Evolutionary conservation across 92 coral and sea anemone species (phyloP).

Genomic region (Paragorgia papillata): DNA sequence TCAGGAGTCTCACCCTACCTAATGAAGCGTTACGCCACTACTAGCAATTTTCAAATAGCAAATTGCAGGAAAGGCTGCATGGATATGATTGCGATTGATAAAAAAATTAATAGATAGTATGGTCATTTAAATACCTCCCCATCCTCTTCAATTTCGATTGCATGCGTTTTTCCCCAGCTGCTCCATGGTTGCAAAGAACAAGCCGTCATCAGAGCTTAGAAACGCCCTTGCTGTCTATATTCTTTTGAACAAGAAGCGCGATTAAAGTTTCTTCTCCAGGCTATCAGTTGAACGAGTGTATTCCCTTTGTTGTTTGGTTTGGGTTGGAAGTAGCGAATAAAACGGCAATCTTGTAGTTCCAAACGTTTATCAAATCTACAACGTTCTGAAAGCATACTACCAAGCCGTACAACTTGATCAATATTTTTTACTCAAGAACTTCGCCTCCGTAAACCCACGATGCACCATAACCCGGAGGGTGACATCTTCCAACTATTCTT

Average conservation of each 20-base stretch:
- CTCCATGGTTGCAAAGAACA: slow-evolving; percentile 81
- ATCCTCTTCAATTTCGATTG: slow-evolving; percentile 71
- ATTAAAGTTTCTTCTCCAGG: slow-evolving; percentile 76
- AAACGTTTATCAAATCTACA: slow-evolving; percentile 56
- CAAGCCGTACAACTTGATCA: slow-evolving; percentile 59
- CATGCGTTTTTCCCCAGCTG: slow-evolving; percentile 68
- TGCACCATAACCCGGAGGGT: slow-evolving; percentile 76
- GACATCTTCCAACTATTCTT: slow-evolving; percentile 61
- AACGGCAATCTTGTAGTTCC: slow-evolving; percentile 77
- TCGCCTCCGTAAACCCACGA: slow-evolving; percentile 78
- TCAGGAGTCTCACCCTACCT: too few relatives aligned
- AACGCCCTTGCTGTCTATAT: slow-evolving; percentile 77
- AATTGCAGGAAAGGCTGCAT: too few relatives aligned
- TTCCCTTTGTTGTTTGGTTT: slow-evolving; percentile 60
- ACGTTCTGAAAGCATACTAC: slow-evolving; percentile 62
- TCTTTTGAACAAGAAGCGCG: slow-evolving; percentile 69
- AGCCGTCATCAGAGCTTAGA: slow-evolving; percentile 65
- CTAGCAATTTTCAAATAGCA: too few relatives aligned
- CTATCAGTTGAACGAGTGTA: slow-evolving; percentile 60
- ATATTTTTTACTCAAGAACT: slow-evolving; percentile 70
- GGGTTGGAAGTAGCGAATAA: slow-evolving; percentile 73
- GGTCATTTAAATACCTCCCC: too few relatives aligned
- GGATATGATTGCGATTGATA: too few relatives aligned
- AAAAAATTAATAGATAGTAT: too few relatives aligned
- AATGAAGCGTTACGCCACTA: too few relatives aligned